phyloP scores from a whole-genome alignment of 1,140 invertebrate genomes.

The Rhagoletis zephyria region DNA sequence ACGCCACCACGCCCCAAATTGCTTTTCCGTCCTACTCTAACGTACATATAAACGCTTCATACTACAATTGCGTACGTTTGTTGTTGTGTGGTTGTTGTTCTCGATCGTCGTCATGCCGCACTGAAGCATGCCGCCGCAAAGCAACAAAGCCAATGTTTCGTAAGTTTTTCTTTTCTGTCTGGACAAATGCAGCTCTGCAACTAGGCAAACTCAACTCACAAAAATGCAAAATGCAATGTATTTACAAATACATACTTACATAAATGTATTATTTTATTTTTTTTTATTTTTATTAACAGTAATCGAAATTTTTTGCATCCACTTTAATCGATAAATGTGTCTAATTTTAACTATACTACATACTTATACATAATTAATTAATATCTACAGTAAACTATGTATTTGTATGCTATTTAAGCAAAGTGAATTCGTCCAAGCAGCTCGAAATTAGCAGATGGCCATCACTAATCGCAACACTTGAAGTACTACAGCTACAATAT shows the following conservation, averaged over 20 bases:
- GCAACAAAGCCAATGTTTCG: conserved; percentile 47
- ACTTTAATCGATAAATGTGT: conserved; percentile 9
- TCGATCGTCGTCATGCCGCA: conserved; percentile 45
- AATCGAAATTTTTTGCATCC: conserved; percentile 38
- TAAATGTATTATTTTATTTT: neutral
- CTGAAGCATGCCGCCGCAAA: conserved; percentile 44
- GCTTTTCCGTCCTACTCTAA: conserved; percentile 49
- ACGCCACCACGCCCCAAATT: conserved; percentile 26
- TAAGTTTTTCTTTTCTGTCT: neutral
- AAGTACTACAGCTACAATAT: neutral
- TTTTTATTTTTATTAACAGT: neutral
- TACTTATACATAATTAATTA: too few species aligned
- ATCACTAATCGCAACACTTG: neutral
- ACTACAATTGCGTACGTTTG: conserved; percentile 3
- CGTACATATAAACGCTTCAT: conserved; percentile 11
- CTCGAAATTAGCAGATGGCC: neutral
- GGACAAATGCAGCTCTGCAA: conserved; percentile 33
- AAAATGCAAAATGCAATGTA: neutral
- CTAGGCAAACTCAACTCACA: neutral
- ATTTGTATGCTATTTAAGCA: neutral
- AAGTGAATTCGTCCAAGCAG: neutral
- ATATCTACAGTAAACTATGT: too few species aligned
- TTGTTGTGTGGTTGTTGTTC: conserved; percentile 14
- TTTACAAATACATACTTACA: neutral
- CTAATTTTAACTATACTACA: neutral